These are phyloP conservation scores for Numida meleagris DNA, from an alignment of 2,113 vertebrate species.

Conservation along the genomic window DNA sequence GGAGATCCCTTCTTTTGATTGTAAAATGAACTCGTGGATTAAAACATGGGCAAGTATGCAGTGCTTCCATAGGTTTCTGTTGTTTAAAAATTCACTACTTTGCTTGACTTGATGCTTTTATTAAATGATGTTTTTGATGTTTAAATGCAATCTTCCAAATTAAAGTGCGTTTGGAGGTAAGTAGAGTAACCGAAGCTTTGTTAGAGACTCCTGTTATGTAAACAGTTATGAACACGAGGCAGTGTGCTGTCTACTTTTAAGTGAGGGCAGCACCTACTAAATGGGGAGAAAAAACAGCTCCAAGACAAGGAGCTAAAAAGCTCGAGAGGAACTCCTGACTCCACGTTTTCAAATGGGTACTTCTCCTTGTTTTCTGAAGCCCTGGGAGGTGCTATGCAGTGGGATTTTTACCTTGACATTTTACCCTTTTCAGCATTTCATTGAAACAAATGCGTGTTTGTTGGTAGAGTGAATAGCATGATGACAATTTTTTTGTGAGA, in stretches of 20 bases:
- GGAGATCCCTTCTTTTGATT: not conserved
- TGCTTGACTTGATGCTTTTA: not conserved
- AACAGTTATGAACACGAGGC: not conserved
- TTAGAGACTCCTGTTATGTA: not conserved
- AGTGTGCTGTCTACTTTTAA: not conserved
- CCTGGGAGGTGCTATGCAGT: not conserved
- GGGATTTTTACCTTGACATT: not conserved
- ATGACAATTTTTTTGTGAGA: not conserved
- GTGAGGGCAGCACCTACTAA: not conserved
- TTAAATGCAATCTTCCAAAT: slow-evolving; percentile 3
- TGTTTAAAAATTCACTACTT: not conserved
- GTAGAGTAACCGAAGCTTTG: not conserved
- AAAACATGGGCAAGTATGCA: not conserved
- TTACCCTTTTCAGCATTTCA: not conserved
- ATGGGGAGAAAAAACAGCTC: not conserved
- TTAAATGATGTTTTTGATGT: not conserved
- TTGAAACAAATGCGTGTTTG: not conserved
- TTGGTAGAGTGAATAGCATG: not conserved
- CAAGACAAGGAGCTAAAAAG: not conserved
- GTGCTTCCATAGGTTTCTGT: not conserved
- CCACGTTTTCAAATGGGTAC: not conserved
- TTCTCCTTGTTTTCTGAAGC: not conserved
- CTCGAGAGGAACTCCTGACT: not conserved
- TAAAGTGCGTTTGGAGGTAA: not conserved
- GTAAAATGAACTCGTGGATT: not conserved